Evolutionary conservation across 2,888 invertebrate genomes (phyloP), one percentile per base, ranked within the genome.

Genomic region (Heliconius ethilla): DNA sequence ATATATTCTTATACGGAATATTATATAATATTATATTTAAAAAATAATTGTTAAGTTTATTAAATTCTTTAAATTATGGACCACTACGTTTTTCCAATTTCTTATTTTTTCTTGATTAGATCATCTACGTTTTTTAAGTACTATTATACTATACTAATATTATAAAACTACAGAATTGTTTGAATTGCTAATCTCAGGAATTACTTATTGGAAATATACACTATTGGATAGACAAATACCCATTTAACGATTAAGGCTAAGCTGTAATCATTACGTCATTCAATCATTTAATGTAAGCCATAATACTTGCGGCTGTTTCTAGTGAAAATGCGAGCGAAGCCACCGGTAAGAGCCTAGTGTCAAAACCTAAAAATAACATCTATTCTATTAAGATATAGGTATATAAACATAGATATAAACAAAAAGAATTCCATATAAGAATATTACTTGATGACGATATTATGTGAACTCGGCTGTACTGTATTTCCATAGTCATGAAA

Each of bases 401-500:
- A 4, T 59, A n/a, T 25, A 45, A 37, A 37, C 13, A n/a, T n/a
- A 59, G 11, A 4, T 59, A n/a, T 25, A 45, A 37, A 37, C 13
- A n/a, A 37, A 67, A 37, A 67, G 9, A 66, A 37, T 37, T 22
- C 11, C n/a, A n/a, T 59, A 40, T 4, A 25, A 69, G 1, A 40
- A 10, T 40, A 37, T 65, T 37, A 37, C 11, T 37, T 67, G 37
- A 37, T 11, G 11, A 37, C 37, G 10, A 67, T 67, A 67, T 37
- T 15, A 9, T 51, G 6, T 67, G 7, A 67, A 40, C 9, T n/a
- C 25, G 25, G 33, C 45, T 45, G 13, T n/a, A 67, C 2, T 69
- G 25, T 69, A 45, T 45, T 25, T 25, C 40, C 25, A 69, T 69
- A 40, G 69, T 69, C 40, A 69, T 40, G 25, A 69, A 69, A 69